Percentiles rank a stretch among this genome's conserved stretches.
These are phyloP conservation scores for Acanthiza pusilla DNA, from an alignment of 2,797 vertebrate species.

Conservation along the genomic window DNA sequence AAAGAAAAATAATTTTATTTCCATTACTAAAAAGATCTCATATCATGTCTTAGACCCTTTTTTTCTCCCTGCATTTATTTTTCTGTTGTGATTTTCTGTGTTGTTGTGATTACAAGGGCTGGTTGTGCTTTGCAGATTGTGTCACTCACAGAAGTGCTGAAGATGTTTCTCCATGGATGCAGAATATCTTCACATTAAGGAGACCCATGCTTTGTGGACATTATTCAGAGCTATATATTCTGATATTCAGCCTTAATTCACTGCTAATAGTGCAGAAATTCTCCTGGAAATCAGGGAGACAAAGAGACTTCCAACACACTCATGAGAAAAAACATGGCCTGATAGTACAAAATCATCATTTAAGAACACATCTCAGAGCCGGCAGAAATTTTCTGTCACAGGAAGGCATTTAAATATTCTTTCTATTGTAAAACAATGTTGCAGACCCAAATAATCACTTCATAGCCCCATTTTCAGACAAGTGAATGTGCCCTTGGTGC, in stretches of 20 bases:
- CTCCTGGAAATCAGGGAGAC: background rate
- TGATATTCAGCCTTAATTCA: background rate
- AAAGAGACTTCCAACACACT: background rate
- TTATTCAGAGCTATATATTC: background rate
- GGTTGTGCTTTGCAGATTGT: background rate
- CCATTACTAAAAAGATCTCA: background rate
- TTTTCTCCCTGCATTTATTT: background rate
- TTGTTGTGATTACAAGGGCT: background rate
- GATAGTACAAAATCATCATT: background rate
- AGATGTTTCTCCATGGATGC: background rate
- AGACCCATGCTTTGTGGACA: background rate
- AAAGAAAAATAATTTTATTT: background rate
- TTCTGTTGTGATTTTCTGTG: background rate
- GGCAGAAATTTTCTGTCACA: background rate
- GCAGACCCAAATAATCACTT: background rate
- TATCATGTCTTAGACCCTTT: background rate
- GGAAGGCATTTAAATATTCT: background rate
- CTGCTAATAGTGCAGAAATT: background rate
- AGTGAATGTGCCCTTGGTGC: fast-evolving
- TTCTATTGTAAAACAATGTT: background rate
- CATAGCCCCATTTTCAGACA: background rate
- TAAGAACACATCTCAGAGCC: background rate
- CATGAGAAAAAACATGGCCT: background rate
- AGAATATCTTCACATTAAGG: background rate
- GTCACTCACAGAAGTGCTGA: background rate